Percentiles rank a stretch among this genome's conserved stretches.
These are phyloP conservation scores for Diploptera punctata DNA, from an alignment of 2,888 invertebrate species.

Conservation along the genomic window DNA sequence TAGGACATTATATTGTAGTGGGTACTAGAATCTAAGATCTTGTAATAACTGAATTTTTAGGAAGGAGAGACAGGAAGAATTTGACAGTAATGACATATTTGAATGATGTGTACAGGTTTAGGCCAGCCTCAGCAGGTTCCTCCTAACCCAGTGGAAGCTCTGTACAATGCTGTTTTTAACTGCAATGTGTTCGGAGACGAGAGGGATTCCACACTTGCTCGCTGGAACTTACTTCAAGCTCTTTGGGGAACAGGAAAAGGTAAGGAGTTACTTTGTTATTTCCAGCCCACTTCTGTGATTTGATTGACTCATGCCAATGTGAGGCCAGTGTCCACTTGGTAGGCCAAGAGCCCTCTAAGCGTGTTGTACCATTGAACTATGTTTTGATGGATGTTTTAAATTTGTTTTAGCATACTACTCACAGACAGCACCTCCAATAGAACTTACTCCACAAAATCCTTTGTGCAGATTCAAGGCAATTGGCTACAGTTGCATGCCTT, in stretches of 20 bases:
- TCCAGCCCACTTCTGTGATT: too few species aligned
- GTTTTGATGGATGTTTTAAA: neutral
- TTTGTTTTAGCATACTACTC: slow-evolving; percentile 69
- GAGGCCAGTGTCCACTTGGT: too few species aligned
- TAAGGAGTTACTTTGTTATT: slow-evolving; percentile 39
- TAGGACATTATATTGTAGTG: too few species aligned
- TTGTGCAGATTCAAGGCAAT: slow-evolving; percentile 95
- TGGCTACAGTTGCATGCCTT: slow-evolving; percentile 88
- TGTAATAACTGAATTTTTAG: too few species aligned
- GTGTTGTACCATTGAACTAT: neutral
- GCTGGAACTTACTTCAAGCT: slow-evolving; percentile 94
- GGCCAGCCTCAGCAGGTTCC: slow-evolving; percentile 52
- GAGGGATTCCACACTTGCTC: slow-evolving; percentile 88
- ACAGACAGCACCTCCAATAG: slow-evolving; percentile 76
- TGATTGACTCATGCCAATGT: too few species aligned
- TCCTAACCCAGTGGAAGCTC: slow-evolving; percentile 68
- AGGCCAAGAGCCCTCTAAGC: neutral
- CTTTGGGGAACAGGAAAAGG: slow-evolving; percentile 83
- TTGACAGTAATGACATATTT: neutral
- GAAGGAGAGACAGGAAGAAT: neutral
- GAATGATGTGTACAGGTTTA: slow-evolving; percentile 29
- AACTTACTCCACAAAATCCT: slow-evolving; percentile 87
- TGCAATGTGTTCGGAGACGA: slow-evolving; percentile 93
- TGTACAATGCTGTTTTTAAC: slow-evolving; percentile 77
- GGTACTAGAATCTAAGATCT: too few species aligned